phyloP scores from a whole-genome alignment of 2,113 vertebrate species.

The Apteryx mantelli region DNA sequence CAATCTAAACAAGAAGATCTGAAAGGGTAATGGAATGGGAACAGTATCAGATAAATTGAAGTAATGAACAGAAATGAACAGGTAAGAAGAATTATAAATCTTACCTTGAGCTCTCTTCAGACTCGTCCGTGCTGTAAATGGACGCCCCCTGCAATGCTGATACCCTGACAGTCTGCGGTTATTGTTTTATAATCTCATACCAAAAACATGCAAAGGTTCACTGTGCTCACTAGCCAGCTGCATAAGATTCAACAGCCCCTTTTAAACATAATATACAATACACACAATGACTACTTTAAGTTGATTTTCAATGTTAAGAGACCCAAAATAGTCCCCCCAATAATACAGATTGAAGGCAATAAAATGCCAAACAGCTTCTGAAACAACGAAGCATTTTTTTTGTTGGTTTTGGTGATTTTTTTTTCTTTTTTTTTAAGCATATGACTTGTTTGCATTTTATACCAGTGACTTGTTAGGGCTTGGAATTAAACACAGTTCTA shows the following conservation, averaged over 20 bases:
- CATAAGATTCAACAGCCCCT: constrained; percentile 64
- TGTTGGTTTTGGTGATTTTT: neutral
- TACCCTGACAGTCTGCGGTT: constrained; percentile 90
- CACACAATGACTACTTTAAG: constrained; percentile 43
- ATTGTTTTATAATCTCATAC: constrained; percentile 81
- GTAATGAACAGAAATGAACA: constrained; percentile 74
- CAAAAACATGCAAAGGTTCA: constrained; percentile 95
- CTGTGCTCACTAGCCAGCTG: constrained; percentile 83
- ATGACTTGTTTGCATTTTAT: constrained; percentile 56
- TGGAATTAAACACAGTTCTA: constrained; percentile 66
- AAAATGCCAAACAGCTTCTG: constrained; percentile 72
- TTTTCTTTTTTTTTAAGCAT: neutral
- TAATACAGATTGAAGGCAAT: constrained; percentile 67
- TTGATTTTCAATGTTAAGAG: constrained; percentile 54
- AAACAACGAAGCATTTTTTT: constrained; percentile 64
- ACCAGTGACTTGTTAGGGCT: constrained; percentile 55
- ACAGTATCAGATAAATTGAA: constrained; percentile 59
- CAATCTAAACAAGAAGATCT: constrained; percentile 51
- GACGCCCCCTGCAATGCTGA: constrained; percentile 95
- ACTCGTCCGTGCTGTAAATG: constrained; percentile 98
- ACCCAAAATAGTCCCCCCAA: constrained; percentile 47
- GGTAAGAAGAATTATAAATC: constrained; percentile 76
- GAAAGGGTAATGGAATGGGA: constrained; percentile 62
- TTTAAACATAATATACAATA: constrained; percentile 72
- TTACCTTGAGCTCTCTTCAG: constrained; percentile 97